Conservation (phyloP, 2,113 vertebrate genomes). For the Microcebus ravelobensis region DNA sequence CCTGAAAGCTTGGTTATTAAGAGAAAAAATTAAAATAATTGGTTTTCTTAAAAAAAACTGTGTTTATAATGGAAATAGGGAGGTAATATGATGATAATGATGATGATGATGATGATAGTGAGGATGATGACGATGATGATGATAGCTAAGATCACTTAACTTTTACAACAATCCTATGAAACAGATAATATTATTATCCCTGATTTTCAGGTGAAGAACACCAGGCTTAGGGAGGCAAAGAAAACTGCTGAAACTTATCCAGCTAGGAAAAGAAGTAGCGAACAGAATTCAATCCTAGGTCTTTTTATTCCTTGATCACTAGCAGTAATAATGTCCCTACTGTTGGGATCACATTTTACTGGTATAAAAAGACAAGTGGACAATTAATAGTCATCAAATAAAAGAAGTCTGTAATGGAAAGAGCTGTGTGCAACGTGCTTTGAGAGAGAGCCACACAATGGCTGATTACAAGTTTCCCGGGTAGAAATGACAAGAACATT, state of each 20-base stretch:
- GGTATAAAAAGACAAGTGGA: background rate
- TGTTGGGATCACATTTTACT: background rate
- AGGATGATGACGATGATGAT: no score
- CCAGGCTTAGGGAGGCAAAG: background rate
- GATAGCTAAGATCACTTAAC: background rate
- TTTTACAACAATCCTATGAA: background rate
- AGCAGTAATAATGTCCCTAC: background rate
- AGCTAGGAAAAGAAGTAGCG: background rate
- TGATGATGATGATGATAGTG: background rate
- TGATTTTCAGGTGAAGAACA: background rate
- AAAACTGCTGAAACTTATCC: background rate
- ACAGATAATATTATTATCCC: background rate
- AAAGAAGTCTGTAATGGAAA: background rate
- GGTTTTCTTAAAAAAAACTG: background rate
- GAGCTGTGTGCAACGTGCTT: background rate
- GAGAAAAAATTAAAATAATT: background rate
- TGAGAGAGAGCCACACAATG: background rate
- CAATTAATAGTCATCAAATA: background rate
- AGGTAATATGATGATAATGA: background rate
- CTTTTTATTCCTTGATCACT: background rate
- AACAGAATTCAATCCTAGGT: background rate
- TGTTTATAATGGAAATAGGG: background rate
- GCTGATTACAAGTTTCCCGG: background rate
- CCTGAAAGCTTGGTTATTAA: background rate
- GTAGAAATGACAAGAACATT: background rate